phyloP scores from a whole-genome alignment of 2,888 invertebrate genomes.

The Mamestra brassicae region DNA sequence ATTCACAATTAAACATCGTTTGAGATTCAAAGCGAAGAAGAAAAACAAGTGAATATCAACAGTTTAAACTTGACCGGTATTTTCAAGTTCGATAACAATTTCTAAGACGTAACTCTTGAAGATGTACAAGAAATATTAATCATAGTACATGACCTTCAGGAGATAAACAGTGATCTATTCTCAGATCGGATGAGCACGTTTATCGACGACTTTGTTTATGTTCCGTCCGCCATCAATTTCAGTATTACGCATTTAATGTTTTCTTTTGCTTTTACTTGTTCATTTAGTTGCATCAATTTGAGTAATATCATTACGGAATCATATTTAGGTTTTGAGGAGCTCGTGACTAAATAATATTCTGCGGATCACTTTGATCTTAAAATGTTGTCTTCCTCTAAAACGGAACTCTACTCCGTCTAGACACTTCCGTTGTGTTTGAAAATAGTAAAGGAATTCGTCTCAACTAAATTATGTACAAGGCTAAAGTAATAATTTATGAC shows the following conservation, averaged over 20 bases:
- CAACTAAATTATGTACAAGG: background rate
- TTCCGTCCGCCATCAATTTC: constrained; percentile 9
- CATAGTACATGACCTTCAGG: constrained; percentile 36
- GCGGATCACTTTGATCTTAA: background rate
- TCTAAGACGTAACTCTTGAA: constrained; percentile 9
- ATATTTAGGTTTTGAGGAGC: too few species aligned
- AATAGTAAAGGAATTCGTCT: background rate
- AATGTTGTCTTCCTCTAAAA: background rate
- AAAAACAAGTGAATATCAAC: background rate
- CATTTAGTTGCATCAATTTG: background rate
- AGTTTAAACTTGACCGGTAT: background rate
- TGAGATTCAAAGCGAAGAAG: background rate
- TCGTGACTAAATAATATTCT: background rate
- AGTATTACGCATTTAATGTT: constrained; percentile 31
- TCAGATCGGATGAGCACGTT: constrained; percentile 36
- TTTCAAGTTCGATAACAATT: background rate
- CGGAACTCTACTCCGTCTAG: background rate
- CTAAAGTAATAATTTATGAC: background rate
- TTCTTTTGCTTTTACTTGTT: constrained; percentile 28
- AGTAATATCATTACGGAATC: background rate
- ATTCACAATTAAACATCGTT: background rate
- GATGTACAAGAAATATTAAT: constrained; percentile 18
- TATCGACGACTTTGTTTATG: constrained; percentile 38
- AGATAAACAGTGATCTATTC: constrained; percentile 54
- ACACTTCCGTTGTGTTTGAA: background rate